Evolutionary conservation across 2,113 vertebrate species (phyloP).

Genomic region (Campylomormyrus tamandua): DNA sequence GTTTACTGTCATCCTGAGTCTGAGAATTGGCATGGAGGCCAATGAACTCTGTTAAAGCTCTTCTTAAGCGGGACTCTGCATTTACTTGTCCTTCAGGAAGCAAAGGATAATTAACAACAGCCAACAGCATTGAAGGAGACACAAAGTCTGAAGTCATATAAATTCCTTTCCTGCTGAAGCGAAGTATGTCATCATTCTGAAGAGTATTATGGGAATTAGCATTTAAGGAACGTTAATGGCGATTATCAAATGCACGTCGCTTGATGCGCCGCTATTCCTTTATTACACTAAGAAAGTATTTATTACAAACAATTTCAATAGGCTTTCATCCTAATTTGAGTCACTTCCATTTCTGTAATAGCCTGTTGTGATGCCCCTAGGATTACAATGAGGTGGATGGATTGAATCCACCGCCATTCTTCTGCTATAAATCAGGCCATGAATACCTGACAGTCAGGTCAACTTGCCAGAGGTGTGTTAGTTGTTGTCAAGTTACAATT

Average conservation of each 20-base stretch:
- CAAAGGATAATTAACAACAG: conserved; percentile 15
- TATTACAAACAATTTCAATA: background rate
- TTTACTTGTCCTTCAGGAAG: conserved; percentile 6
- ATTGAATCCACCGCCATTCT: background rate
- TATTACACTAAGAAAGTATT: background rate
- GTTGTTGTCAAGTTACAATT: background rate
- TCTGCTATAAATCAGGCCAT: background rate
- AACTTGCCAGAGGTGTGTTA: background rate
- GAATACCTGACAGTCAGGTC: background rate
- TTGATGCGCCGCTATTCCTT: background rate
- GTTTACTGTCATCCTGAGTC: background rate
- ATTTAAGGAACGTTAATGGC: conserved; percentile 1
- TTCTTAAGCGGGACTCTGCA: background rate
- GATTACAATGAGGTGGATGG: background rate
- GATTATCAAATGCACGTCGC: background rate
- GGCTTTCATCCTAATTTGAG: background rate
- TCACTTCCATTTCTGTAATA: background rate
- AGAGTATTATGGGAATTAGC: background rate
- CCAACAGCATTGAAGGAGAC: conserved; percentile 10
- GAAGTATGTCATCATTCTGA: background rate
- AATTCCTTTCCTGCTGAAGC: background rate
- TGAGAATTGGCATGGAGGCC: background rate
- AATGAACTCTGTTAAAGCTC: background rate
- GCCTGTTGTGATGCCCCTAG: background rate
- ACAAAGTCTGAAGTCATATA: conserved; percentile 15